These are phyloP conservation scores for Yponomeuta plumbellus DNA, from an alignment of 2,888 invertebrate genomes.

Conservation along the genomic window DNA sequence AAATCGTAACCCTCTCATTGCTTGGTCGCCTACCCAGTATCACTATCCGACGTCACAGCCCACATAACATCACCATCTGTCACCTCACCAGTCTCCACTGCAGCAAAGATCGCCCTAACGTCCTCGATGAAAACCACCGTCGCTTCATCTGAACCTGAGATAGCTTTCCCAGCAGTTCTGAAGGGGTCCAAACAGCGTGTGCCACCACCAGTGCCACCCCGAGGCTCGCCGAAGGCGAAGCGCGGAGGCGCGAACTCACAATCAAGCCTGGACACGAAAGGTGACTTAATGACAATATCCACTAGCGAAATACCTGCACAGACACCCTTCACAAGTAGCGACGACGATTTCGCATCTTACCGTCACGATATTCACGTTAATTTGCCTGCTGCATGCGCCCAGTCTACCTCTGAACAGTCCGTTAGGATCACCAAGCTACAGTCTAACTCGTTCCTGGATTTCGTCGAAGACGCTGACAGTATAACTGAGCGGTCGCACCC, in stretches of 20 bases:
- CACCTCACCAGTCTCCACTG: constrained; percentile 63
- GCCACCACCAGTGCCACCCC: constrained; percentile 92
- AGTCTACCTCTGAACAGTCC: constrained; percentile 58
- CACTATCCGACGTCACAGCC: constrained; percentile 74
- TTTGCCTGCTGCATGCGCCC: constrained; percentile 40
- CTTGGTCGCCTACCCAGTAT: constrained; percentile 42
- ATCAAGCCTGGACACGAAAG: constrained; percentile 62
- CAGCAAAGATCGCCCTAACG: constrained; percentile 48
- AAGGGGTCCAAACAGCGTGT: constrained; percentile 86
- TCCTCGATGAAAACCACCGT: constrained; percentile 47
- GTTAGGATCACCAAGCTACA: constrained; percentile 54
- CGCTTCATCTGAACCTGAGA: constrained; percentile 65
- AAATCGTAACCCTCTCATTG: neutral
- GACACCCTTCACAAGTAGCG: constrained; percentile 63
- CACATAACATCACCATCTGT: constrained; percentile 69
- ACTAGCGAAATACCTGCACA: constrained; percentile 57
- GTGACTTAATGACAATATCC: constrained; percentile 62
- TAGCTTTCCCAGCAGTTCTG: constrained; percentile 84
- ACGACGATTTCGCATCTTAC: constrained; percentile 63
- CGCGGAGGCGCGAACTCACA: constrained; percentile 62
- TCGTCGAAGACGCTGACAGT: constrained; percentile 56
- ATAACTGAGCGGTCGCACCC: constrained; percentile 53
- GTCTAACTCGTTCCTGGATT: constrained; percentile 59
- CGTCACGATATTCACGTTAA: constrained; percentile 67
- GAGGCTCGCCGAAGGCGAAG: constrained; percentile 84